Evolutionary conservation across 2,888 invertebrate genomes (phyloP).

Genomic region (Tiliacea citrago): DNA sequence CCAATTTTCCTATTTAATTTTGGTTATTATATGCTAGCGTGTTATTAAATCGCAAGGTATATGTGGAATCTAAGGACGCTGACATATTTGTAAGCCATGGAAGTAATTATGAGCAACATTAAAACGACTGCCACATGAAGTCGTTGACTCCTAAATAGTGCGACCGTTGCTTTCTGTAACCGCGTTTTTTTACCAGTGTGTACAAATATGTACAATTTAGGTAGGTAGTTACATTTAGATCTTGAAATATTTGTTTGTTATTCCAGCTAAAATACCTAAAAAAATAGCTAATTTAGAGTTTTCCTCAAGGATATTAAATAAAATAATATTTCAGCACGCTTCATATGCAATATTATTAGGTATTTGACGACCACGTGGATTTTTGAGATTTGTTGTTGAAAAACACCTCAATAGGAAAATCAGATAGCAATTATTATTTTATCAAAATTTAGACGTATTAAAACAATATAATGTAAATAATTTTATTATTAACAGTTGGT

Average conservation of each 20-base stretch:
- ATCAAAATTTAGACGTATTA: neutral
- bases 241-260: slow-evolving; percentile 4
- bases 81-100: slow-evolving; percentile 14
- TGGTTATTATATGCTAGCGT: neutral
- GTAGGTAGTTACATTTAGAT: slow-evolving; percentile 4
- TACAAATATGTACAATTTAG: slow-evolving; percentile 30
- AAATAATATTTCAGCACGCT: slow-evolving; percentile 4
- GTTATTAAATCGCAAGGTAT: slow-evolving; percentile 3
- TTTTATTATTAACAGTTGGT: slow-evolving; percentile 4
- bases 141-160: slow-evolving; percentile 80
- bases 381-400: neutral
- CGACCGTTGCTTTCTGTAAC: slow-evolving; percentile 74
- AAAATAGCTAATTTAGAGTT: neutral
- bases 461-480: neutral
- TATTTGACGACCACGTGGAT: slow-evolving; percentile 27
- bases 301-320: slow-evolving; percentile 7
- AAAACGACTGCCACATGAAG: slow-evolving; percentile 62
- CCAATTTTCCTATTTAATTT: neutral
- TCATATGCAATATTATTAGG: neutral
- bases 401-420: neutral
- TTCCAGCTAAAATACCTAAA: neutral
- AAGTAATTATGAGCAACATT: slow-evolving; percentile 48
- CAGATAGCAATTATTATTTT: neutral
- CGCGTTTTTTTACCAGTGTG: slow-evolving; percentile 55
- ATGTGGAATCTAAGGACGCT: slow-evolving; percentile 4